Percentiles rank a stretch among this genome's conserved stretches.
phyloP scores from a whole-genome alignment of 2,888 invertebrate genomes.

The Minunthozetes semirufus region DNA sequence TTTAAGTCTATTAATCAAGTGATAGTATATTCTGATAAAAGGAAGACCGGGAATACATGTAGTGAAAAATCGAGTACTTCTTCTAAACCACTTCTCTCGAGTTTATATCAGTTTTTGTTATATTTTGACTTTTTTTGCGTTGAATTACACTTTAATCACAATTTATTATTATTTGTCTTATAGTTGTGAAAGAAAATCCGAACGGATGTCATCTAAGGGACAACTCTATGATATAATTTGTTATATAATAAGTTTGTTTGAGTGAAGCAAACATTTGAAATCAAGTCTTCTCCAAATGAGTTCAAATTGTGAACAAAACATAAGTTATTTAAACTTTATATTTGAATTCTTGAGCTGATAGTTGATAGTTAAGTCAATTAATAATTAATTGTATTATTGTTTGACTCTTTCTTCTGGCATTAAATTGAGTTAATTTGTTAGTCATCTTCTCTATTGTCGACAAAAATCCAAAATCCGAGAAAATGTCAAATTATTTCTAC shows the following conservation, averaged over 20 bases:
- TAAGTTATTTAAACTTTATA: background rate
- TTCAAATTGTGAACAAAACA: background rate
- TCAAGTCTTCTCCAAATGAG: background rate
- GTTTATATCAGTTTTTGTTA: background rate
- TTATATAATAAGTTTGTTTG: background rate
- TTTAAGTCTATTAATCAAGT: background rate
- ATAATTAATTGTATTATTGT: too few relatives aligned
- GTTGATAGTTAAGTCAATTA: background rate
- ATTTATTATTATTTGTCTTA: background rate
- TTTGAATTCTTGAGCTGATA: background rate
- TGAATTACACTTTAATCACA: background rate
- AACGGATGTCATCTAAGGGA: background rate
- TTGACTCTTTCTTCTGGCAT: background rate
- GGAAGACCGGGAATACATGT: background rate
- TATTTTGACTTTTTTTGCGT: background rate
- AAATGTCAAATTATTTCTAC: constrained; percentile 22
- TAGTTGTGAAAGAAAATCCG: background rate
- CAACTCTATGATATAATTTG: background rate
- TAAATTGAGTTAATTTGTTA: background rate
- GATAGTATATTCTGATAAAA: background rate
- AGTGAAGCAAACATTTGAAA: background rate
- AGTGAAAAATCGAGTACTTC: background rate
- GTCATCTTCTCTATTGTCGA: background rate
- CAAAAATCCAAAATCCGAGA: background rate
- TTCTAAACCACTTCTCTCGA: constrained; percentile 13